These are phyloP conservation scores for Xestoiulus laeticollis DNA, from an alignment of 2,888 invertebrate species.

Conservation along the genomic window DNA sequence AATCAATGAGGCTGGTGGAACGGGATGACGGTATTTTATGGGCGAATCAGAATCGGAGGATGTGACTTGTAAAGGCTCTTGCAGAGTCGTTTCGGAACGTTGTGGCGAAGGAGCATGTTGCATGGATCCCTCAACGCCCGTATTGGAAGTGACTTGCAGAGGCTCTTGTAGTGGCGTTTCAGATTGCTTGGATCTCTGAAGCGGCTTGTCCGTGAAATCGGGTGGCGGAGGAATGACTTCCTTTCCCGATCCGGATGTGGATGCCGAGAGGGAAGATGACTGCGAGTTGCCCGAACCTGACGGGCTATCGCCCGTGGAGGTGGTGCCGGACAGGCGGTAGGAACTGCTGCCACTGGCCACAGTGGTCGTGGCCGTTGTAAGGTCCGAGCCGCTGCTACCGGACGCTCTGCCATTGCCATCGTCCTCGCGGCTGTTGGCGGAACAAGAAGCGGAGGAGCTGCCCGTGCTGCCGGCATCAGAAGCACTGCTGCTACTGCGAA, in stretches of 20 bases:
- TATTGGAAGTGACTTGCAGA: background rate
- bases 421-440: background rate
- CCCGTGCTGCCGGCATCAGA: background rate
- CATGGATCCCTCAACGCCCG: too few species aligned
- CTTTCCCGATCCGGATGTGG: constrained; percentile 40
- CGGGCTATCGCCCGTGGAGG: constrained; percentile 6
- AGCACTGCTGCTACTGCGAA: background rate
- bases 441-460: background rate
- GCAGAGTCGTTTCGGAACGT: background rate
- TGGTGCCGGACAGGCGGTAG: background rate
- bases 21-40: too few species aligned
- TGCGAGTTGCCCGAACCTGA: constrained; percentile 38
- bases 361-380: constrained; percentile 46
- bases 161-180: background rate
- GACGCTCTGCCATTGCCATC: background rate
- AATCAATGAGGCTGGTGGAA: too few species aligned
- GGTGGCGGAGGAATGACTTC: constrained; percentile 50
- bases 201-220: constrained; percentile 18
- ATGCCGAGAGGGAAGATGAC: constrained; percentile 24
- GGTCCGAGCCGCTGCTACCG: constrained; percentile 42
- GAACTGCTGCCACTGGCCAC: constrained; percentile 16
- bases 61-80: background rate
- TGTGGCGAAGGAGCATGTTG: too few species aligned
- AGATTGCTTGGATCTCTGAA: background rate
- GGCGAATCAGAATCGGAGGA: too few species aligned